These are phyloP conservation scores for Haliclona indistincta DNA, from an alignment of 37 sponge, comb jelly and placozoan species.

Conservation along the genomic window DNA sequence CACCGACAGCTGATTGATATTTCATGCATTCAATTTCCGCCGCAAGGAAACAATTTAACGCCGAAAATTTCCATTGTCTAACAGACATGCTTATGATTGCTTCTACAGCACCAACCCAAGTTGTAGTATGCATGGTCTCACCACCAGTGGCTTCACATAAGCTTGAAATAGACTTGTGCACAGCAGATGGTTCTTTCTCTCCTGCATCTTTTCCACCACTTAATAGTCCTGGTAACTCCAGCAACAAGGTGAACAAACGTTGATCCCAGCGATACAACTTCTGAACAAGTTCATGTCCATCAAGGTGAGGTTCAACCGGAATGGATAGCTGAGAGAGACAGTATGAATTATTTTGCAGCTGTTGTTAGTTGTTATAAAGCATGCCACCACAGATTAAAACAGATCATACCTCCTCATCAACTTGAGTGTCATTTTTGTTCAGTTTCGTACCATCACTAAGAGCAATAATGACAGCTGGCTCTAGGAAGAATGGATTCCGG, in stretches of 20 bases:
- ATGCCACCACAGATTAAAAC: neutral
- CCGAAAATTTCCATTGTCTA: too few species aligned
- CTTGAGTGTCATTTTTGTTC: slow-evolving; percentile 38
- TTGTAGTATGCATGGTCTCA: slow-evolving; percentile 37
- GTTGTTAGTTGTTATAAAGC: neutral
- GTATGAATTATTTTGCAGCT: neutral
- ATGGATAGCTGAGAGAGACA: neutral
- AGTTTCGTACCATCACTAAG: slow-evolving; percentile 87
- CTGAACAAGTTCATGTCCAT: slow-evolving; percentile 83
- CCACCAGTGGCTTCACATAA: slow-evolving; percentile 97
- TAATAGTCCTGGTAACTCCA: slow-evolving; percentile 79
- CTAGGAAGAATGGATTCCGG: slow-evolving; percentile 92
- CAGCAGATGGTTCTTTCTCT: neutral
- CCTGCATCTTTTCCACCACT: slow-evolving; percentile 1
- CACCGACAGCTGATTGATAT: too few species aligned
- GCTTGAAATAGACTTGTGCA: slow-evolving; percentile 10
- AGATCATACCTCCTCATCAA: slow-evolving; percentile 79
- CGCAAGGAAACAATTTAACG: too few species aligned
- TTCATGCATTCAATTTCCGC: too few species aligned
- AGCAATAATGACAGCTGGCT: slow-evolving; percentile 93
- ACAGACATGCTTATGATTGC: too few species aligned
- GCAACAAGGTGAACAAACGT: slow-evolving; percentile 85
- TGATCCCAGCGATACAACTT: slow-evolving; percentile 98
- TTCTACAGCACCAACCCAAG: too few species aligned
- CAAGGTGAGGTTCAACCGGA: slow-evolving; percentile 19